These are phyloP conservation scores for Philonicus albiceps DNA, from an alignment of 2,888 invertebrate genomes.

Conservation along the genomic window DNA sequence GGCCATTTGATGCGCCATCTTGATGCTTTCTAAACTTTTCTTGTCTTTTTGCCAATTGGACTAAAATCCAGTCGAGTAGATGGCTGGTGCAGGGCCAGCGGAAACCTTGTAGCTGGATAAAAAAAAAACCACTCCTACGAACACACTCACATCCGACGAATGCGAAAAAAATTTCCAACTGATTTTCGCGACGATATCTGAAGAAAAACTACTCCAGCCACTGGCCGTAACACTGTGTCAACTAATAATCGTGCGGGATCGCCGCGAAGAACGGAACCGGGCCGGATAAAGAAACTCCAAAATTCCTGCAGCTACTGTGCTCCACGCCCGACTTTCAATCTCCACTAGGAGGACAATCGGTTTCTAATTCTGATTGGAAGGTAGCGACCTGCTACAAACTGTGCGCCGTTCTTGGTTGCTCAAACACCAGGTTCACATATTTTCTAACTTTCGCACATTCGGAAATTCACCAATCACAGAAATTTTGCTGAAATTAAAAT, in stretches of 20 bases:
- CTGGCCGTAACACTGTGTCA: not conserved
- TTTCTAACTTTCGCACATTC: conserved; percentile 18
- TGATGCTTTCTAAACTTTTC: conserved; percentile 58
- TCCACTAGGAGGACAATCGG: not conserved
- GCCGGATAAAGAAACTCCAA: not conserved
- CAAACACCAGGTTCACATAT: conserved; percentile 37
- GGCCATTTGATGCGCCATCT: conserved; percentile 93
- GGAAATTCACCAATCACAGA: conserved; percentile 30
- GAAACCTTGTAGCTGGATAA: conserved; percentile 1
- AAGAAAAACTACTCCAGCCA: not conserved
- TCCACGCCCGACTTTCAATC: conserved; percentile 40
- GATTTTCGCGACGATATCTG: not conserved
- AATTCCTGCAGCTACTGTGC: not conserved
- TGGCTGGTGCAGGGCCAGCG: not conserved
- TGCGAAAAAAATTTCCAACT: not conserved
- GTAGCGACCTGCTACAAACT: not conserved
- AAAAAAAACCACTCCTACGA: conserved; percentile 24
- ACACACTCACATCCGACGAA: conserved; percentile 24
- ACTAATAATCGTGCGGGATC: not conserved
- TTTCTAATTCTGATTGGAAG: not conserved
- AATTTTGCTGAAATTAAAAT: not conserved
- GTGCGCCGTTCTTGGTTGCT: not conserved
- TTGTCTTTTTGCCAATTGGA: conserved; percentile 16
- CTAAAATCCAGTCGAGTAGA: conserved; percentile 9
- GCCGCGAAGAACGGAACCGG: not conserved